A percentile compares a stretch with the other conserved stretches of the same genome.
phyloP scores from a whole-genome alignment of 2,888 invertebrate species.

The Petrolisthes cinctipes region DNA sequence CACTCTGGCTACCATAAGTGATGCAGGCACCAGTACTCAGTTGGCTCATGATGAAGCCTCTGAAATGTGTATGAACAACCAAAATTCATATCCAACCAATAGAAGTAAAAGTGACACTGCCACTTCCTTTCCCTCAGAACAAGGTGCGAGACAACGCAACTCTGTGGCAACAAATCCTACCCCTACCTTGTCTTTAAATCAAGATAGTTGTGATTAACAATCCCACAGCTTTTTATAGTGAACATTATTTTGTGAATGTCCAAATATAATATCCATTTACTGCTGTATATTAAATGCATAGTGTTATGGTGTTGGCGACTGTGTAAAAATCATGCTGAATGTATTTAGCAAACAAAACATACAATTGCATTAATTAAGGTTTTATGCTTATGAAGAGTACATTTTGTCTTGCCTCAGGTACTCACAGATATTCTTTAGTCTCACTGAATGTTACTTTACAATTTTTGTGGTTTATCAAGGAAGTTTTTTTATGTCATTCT shows the following conservation, averaged over 20 bases:
- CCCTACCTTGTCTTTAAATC: not conserved
- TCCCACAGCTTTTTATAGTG: not conserved
- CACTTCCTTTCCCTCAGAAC: not conserved
- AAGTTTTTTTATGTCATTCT: no score
- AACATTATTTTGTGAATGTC: not conserved
- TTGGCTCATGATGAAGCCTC: not conserved
- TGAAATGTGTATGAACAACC: not conserved
- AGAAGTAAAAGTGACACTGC: not conserved
- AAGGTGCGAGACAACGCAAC: not conserved
- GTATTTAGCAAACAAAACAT: no score
- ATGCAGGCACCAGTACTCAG: not conserved
- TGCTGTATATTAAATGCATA: not conserved
- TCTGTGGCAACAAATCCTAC: not conserved
- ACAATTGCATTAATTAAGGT: no score
- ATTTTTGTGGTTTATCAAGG: no score
- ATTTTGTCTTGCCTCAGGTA: no score
- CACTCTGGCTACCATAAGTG: not conserved
- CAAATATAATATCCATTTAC: not conserved
- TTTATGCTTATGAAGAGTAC: no score
- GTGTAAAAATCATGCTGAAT: no score
- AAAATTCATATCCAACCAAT: not conserved
- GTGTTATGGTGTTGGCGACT: not conserved
- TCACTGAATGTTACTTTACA: no score
- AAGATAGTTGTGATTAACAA: not conserved
- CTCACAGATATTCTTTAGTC: no score